Conservation (phyloP, 2,113 vertebrate genomes). For the Pterocles orientalis region DNA sequence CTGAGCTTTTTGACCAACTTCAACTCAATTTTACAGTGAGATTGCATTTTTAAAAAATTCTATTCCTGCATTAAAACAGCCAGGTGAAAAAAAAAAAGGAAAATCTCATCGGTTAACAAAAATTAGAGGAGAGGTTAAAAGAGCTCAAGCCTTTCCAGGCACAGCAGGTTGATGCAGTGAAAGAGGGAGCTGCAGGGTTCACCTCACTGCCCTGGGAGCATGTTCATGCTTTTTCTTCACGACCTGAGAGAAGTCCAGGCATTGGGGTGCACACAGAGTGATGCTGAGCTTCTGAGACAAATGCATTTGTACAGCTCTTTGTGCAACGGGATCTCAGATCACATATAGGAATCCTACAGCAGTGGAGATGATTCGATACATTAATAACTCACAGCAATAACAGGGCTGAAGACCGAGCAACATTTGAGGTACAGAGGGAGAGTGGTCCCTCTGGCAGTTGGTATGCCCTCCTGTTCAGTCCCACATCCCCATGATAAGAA, state of each 20-base stretch:
- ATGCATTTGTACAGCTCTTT: background rate
- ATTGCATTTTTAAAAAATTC: background rate
- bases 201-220: background rate
- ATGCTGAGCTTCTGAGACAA: background rate
- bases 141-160: background rate
- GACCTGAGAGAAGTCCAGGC: background rate
- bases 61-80: background rate
- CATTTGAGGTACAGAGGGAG: background rate
- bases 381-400: background rate
- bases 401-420: background rate
- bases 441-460: background rate
- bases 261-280: background rate
- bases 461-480: background rate
- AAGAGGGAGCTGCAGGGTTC: background rate
- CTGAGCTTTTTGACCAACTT: background rate
- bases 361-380: background rate
- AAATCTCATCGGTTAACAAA: background rate
- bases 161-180: background rate
- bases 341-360: background rate
- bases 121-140: background rate
- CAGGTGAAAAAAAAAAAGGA: background rate
- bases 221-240: background rate
- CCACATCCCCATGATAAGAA: background rate
- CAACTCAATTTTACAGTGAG: background rate
- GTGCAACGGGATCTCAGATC: background rate